These are phyloP conservation scores for Ligdia adustata DNA, from an alignment of 2,888 invertebrate genomes.

Conservation along the genomic window DNA sequence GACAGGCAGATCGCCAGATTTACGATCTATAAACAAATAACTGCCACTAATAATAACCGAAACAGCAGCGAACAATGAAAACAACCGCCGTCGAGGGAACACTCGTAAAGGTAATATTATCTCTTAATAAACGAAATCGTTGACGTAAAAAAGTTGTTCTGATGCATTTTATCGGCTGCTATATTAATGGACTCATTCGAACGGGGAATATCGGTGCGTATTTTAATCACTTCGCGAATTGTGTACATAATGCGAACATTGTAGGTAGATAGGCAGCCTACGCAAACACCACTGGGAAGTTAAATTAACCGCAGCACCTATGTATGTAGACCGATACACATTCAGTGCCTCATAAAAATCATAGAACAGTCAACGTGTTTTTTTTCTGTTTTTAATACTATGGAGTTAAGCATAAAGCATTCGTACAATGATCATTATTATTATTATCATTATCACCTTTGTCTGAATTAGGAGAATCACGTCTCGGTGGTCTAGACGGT, in stretches of 20 bases:
- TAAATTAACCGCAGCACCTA: too few relatives aligned
- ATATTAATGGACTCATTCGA: slow-evolving; percentile 65
- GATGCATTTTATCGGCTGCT: slow-evolving; percentile 65
- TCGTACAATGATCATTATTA: too few relatives aligned
- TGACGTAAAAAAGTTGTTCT: slow-evolving; percentile 72
- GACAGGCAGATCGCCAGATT: slow-evolving; percentile 77
- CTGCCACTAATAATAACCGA: slow-evolving; percentile 81
- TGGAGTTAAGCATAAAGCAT: too few relatives aligned
- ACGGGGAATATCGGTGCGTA: slow-evolving; percentile 45
- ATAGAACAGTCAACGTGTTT: too few relatives aligned
- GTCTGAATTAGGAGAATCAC: slow-evolving; percentile 72
- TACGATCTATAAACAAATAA: slow-evolving; percentile 82
- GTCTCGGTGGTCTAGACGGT: slow-evolving; percentile 70
- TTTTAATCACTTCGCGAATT: slow-evolving; percentile 43
- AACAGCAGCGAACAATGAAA: slow-evolving; percentile 80
- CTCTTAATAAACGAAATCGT: slow-evolving; percentile 78
- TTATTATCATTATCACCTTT: too few relatives aligned
- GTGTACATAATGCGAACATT: slow-evolving; percentile 17
- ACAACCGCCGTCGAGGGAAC: slow-evolving; percentile 66
- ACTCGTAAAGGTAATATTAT: slow-evolving; percentile 81
- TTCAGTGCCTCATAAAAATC: too few relatives aligned
- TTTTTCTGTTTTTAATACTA: too few relatives aligned
- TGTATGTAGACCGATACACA: too few relatives aligned
- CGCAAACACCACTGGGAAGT: background rate
- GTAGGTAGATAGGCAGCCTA: slow-evolving; percentile 1